These are phyloP conservation scores for Eurypyga helias DNA, from an alignment of 2,113 vertebrate species.

Conservation along the genomic window DNA sequence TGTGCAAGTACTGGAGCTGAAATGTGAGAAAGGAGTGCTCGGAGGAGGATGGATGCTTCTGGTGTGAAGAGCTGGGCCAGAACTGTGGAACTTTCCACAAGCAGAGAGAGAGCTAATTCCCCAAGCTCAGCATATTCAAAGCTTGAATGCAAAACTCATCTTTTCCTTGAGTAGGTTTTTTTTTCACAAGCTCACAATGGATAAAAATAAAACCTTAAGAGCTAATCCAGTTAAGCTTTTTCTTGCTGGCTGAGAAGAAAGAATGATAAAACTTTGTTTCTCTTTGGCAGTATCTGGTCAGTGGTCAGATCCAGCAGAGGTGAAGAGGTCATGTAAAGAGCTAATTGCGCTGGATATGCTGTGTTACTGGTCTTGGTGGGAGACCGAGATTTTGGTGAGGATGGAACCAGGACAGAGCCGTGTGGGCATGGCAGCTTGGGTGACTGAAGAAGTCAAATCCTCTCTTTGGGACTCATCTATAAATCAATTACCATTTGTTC, in stretches of 20 bases:
- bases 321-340: neutral
- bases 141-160: constrained; percentile 53
- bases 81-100: constrained; percentile 61
- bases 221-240: constrained; percentile 13
- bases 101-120: constrained; percentile 3
- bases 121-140: constrained; percentile 51
- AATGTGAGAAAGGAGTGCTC: neutral
- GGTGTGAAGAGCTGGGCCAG: constrained; percentile 12
- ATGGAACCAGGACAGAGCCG: neutral
- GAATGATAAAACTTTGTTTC: constrained; percentile 40
- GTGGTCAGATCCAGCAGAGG: neutral
- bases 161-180: constrained; percentile 34
- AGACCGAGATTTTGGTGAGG: neutral
- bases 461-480: neutral
- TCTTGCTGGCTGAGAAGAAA: neutral
- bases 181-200: neutral
- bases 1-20: neutral
- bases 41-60: neutral
- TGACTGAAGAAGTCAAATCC: neutral
- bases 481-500: constrained; percentile 52
- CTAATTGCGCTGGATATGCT: neutral
- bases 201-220: constrained; percentile 50
- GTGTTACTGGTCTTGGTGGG: neutral
- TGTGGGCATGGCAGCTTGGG: neutral
- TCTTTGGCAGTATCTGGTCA: constrained; percentile 13